These are phyloP conservation scores for Globia sparganii DNA, from an alignment of 2,888 invertebrate genomes.

Conservation along the genomic window DNA sequence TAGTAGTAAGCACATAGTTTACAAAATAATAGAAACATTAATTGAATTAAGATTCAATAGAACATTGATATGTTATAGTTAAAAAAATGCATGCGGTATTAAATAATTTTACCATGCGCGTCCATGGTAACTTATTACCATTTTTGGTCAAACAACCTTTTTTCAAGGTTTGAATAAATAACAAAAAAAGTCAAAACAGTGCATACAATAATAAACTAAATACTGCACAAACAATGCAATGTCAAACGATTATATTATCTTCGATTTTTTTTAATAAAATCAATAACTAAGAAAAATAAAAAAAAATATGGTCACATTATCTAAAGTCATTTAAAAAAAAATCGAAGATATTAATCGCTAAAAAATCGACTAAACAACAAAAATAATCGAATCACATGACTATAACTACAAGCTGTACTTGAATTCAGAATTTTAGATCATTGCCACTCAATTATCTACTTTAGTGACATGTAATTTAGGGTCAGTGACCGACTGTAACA, in stretches of 20 bases:
- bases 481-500: background rate
- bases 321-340: background rate
- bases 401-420: conserved; percentile 41
- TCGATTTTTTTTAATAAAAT: conserved; percentile 19
- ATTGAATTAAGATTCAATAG: conserved; percentile 45
- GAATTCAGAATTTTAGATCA: conserved; percentile 31
- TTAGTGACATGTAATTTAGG: background rate
- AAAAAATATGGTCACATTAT: background rate
- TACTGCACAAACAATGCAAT: conserved; percentile 63
- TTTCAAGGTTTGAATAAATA: conserved; percentile 45
- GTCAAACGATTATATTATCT: conserved; percentile 51
- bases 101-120: conserved; percentile 63
- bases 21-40: conserved; percentile 38
- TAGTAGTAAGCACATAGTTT: conserved; percentile 64
- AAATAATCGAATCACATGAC: conserved; percentile 39
- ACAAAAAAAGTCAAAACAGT: conserved; percentile 48
- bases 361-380: conserved; percentile 51
- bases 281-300: background rate
- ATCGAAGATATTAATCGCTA: conserved; percentile 45
- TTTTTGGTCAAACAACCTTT: conserved; percentile 65
- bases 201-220: conserved; percentile 51
- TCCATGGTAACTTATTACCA: conserved; percentile 68
- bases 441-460: conserved; percentile 1
- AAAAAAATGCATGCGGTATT: conserved; percentile 69
- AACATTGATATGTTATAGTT: conserved; percentile 64